Evolutionary conservation across 2,888 invertebrate genomes (phyloP), one percentile per base, ranked within the genome.

Genomic region (Steinernema scapterisci): DNA sequence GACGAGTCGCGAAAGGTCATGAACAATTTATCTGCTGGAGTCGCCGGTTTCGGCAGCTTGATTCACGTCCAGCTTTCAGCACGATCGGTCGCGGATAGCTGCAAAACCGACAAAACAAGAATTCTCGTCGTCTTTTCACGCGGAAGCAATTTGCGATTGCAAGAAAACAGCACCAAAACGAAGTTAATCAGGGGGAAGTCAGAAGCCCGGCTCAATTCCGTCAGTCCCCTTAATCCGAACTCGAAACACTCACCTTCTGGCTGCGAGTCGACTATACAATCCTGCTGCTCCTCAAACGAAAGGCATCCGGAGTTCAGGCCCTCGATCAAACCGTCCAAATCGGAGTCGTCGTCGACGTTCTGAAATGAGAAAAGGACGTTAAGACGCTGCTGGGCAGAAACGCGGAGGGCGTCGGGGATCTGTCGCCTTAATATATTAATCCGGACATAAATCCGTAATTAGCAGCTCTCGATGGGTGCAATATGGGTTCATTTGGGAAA

Each of bases 251-350:
- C 38, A 63, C 63, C 63, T 63, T 63, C 63, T 27, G 23, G 31
- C 75, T 81, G 81, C 3, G 81, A 77, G 52, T 82, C 82, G 63
- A 81, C 79, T 74, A 79, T 79, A 71, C 83, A 83, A 51, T 75
- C 72, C 51, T 82, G 78, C 56, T 82, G 81, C 48, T 81, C 80
- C 73, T 83, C 83, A 70, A 80, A 70, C 7, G 78, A 76, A 71
- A 83, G 72, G 75, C 83, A 83, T 56, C 79, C 78, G 9, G 82
- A 78, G 31, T 79, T 79, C 31, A 82, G 73, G 19, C 81, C 80
- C 71, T 83, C 83, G 73, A 83, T 82, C 11, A 82, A 48, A 46
- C 81, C 81, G 38, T 81, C 81, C 63, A 63, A 31, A 31, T 63
- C 54, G 48, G 16, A 19, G 19, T 52, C 52, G 63, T 63, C 63